phyloP scores from a whole-genome alignment of 2,888 invertebrate species.

The Patella ulyssiponensis region DNA sequence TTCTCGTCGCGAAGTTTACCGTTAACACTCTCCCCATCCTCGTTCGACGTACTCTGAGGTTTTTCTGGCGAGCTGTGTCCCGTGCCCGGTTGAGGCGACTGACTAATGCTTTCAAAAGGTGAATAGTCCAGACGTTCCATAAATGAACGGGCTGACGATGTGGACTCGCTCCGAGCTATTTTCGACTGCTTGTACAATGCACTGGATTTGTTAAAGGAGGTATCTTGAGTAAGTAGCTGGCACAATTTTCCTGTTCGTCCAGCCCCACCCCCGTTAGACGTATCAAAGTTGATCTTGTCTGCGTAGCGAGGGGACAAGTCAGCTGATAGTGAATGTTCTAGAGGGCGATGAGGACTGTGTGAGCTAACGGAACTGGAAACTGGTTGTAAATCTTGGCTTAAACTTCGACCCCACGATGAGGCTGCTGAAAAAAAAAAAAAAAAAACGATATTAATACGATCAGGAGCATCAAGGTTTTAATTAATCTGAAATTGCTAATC shows the following conservation, averaged over 20 bases:
- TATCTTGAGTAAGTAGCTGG: conserved; percentile 56
- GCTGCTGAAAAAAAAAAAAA: background rate
- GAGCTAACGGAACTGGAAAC: conserved; percentile 17
- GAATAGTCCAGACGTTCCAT: conserved; percentile 37
- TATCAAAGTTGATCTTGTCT: background rate
- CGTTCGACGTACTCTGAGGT: conserved; percentile 68
- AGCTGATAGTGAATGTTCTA: background rate
- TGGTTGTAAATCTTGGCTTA: conserved; percentile 5
- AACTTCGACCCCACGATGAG: background rate
- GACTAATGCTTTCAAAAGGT: conserved; percentile 53
- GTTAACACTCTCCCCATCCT: conserved; percentile 48
- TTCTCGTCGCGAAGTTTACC: conserved; percentile 31
- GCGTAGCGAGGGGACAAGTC: conserved; percentile 7
- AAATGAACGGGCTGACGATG: background rate
- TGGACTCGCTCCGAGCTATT: conserved; percentile 14
- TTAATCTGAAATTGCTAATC: too few relatives aligned
- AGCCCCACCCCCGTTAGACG: background rate
- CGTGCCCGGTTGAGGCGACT: conserved; percentile 64
- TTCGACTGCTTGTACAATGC: background rate
- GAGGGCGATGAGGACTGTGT: conserved; percentile 16
- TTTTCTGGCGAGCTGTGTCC: conserved; percentile 64
- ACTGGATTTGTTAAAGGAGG: conserved; percentile 28
- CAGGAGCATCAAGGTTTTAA: too few relatives aligned
- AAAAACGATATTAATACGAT: background rate
- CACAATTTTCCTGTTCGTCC: conserved; percentile 50